A percentile compares a stretch with the other conserved stretches of the same genome.
These are phyloP conservation scores for Galeopsomyia nigrocyanea DNA, from an alignment of 2,888 invertebrate genomes.

Conservation along the genomic window DNA sequence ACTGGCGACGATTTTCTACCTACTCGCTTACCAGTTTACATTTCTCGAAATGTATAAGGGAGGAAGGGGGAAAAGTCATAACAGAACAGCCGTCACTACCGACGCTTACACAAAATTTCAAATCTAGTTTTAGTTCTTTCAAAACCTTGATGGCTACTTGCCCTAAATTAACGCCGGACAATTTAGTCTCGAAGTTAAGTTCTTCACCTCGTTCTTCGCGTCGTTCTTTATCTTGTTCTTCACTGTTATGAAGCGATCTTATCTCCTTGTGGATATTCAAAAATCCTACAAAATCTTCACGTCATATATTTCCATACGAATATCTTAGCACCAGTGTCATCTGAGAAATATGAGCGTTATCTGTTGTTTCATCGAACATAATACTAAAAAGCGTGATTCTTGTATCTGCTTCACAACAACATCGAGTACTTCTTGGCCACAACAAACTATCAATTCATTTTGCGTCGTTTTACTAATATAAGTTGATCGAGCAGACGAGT, in stretches of 20 bases:
- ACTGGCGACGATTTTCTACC: too few species aligned
- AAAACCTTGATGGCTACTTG: constrained; percentile 14
- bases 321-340: constrained; percentile 35
- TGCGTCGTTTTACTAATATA: constrained; percentile 45
- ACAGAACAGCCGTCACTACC: constrained; percentile 38
- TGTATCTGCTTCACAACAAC: too few species aligned
- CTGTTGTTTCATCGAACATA: constrained; percentile 50
- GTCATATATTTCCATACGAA: not conserved
- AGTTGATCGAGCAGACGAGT: constrained; percentile 38
- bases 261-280: constrained; percentile 1
- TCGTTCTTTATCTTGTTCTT: not conserved
- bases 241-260: too few species aligned
- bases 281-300: constrained; percentile 12
- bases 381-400: too few species aligned
- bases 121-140: constrained; percentile 22
- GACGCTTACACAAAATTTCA: constrained; percentile 33
- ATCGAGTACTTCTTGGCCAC: too few species aligned
- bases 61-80: too few species aligned
- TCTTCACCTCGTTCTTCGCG: not conserved
- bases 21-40: too few species aligned
- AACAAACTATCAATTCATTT: constrained; percentile 43
- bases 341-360: constrained; percentile 44
- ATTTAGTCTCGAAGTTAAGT: not conserved
- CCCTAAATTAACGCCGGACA: constrained; percentile 14
- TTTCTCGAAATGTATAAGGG: too few species aligned